Conservation (phyloP, 2,797 vertebrate species). For the Austrolebias charrua region DNA sequence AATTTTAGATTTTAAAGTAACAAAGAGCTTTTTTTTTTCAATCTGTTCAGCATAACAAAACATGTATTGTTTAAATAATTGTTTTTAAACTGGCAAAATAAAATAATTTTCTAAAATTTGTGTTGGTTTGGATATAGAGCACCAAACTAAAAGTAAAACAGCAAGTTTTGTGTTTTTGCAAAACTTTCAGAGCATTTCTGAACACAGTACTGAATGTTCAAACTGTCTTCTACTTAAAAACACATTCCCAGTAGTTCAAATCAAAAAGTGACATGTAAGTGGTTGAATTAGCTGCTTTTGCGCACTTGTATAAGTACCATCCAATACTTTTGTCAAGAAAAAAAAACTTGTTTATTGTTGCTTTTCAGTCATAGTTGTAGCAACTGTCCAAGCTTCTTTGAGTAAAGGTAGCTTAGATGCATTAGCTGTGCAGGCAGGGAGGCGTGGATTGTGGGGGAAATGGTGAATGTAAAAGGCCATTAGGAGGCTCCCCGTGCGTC, state of each 20-base stretch:
- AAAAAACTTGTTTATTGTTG: constrained; percentile 3
- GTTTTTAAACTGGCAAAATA: not conserved
- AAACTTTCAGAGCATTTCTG: not conserved
- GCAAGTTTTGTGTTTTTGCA: not conserved
- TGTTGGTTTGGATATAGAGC: not conserved
- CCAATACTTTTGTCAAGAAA: not conserved
- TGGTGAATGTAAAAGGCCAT: constrained; percentile 76
- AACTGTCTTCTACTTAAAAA: not conserved
- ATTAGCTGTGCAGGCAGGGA: constrained; percentile 59
- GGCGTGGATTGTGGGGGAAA: constrained; percentile 66
- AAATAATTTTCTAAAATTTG: too few relatives aligned
- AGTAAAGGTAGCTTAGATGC: constrained; percentile 53
- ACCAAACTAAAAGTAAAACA: not conserved
- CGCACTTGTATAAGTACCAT: not conserved
- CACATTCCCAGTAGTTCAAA: not conserved
- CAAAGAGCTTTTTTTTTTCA: too few relatives aligned
- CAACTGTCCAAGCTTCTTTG: constrained; percentile 28
- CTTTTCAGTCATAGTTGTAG: constrained; percentile 16
- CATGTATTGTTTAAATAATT: not conserved
- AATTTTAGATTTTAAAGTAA: not conserved
- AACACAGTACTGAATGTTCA: not conserved
- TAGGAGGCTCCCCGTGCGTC: constrained; percentile 56
- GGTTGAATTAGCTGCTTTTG: constrained; percentile 14
- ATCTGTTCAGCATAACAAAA: too few relatives aligned
- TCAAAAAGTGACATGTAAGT: not conserved